phyloP scores from a whole-genome alignment of 2,797 vertebrate genomes.

The Sebastes miniatus region DNA sequence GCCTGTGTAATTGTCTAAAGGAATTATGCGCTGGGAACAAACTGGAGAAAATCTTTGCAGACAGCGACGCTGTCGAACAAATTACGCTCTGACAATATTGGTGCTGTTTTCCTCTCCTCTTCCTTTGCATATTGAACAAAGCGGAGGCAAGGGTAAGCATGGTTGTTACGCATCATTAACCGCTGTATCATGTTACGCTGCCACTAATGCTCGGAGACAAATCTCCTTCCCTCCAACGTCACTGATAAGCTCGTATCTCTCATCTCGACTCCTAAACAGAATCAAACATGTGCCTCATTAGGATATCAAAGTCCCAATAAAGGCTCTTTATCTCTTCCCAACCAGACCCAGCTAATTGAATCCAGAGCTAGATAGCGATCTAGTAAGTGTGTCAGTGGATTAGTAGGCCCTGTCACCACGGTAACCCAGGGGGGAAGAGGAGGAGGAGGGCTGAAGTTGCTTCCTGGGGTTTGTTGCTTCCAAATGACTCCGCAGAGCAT shows the following conservation, averaged over 20 bases:
- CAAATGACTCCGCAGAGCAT: conserved; percentile 58
- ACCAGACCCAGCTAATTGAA: conserved; percentile 78
- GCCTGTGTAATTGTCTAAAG: conserved; percentile 56
- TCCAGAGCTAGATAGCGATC: conserved; percentile 73
- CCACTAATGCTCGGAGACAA: conserved; percentile 66
- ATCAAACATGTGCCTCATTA: conserved; percentile 66
- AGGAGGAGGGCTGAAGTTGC: conserved; percentile 30
- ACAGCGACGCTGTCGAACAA: conserved; percentile 30
- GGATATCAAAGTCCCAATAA: conserved; percentile 67
- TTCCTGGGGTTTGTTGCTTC: conserved; percentile 45
- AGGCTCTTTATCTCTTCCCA: conserved; percentile 71
- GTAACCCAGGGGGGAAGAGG: conserved; percentile 56
- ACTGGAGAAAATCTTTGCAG: conserved; percentile 23
- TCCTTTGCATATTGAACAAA: conserved; percentile 40
- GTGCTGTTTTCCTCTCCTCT: not conserved
- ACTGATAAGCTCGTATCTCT: conserved; percentile 63
- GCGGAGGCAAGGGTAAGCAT: conserved; percentile 49
- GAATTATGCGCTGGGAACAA: conserved; percentile 40
- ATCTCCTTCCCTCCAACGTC: conserved; percentile 59
- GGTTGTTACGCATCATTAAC: conserved; percentile 70
- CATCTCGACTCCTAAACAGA: conserved; percentile 56
- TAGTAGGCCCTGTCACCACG: conserved; percentile 70
- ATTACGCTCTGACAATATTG: conserved; percentile 20
- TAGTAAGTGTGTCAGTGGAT: conserved; percentile 78
- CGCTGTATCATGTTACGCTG: conserved; percentile 58